Conservation (phyloP, 1,140 invertebrate species). For the Solen grandis region DNA sequence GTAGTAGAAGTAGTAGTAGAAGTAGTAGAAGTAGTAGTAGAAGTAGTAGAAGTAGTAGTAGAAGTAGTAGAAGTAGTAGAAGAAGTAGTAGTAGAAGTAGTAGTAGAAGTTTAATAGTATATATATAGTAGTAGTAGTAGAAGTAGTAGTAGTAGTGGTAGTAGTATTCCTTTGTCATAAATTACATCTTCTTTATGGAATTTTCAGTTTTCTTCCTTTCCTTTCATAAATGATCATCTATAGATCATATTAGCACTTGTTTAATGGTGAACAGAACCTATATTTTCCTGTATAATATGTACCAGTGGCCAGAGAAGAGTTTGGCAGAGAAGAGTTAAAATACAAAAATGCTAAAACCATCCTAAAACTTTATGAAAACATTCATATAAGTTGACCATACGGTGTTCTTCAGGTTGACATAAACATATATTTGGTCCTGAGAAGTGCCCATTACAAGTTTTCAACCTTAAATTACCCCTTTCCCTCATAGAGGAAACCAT, state of each 20-base stretch:
- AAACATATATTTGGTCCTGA: too few relatives aligned
- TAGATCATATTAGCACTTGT: too few relatives aligned
- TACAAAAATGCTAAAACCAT: background rate
- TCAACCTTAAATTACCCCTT: too few relatives aligned
- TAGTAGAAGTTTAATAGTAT: too few relatives aligned
- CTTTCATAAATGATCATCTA: too few relatives aligned
- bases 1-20: background rate
- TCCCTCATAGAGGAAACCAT: too few relatives aligned
- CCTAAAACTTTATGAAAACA: too few relatives aligned
- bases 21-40: slow-evolving; percentile 3
- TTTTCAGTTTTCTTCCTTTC: too few relatives aligned
- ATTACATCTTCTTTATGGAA: too few relatives aligned
- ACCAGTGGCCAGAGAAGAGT: background rate
- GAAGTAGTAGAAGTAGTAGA: background rate
- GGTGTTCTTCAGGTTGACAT: too few relatives aligned
- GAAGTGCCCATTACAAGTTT: too few relatives aligned
- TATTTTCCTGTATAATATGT: background rate
- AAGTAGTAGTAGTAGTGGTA: background rate
- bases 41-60: slow-evolving; percentile 4
- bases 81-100: slow-evolving; percentile 1
- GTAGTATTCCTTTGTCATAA: background rate
- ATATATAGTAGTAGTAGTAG: slow-evolving; percentile 6
- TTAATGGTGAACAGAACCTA: background rate
- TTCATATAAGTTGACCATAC: too few relatives aligned
- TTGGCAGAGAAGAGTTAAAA: background rate